Evolutionary conservation across 2,113 vertebrate species (phyloP).

Genomic region (Oncorhynchus masou): DNA sequence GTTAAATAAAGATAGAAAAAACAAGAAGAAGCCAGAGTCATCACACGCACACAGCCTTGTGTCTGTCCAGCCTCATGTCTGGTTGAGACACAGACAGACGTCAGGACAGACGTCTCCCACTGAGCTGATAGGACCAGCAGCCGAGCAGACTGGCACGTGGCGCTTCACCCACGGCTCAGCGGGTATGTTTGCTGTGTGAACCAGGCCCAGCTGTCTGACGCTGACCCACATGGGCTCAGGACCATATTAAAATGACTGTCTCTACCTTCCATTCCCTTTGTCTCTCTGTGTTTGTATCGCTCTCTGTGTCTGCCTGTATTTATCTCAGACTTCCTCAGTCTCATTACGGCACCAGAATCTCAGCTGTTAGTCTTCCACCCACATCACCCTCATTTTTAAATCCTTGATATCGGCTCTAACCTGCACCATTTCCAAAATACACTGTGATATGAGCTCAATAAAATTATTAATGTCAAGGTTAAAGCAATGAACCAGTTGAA

Average conservation of each 20-base stretch:
- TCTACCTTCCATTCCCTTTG: neutral
- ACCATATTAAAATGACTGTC: neutral
- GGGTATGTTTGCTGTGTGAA: conserved; percentile 60
- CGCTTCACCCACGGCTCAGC: neutral
- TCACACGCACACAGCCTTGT: neutral
- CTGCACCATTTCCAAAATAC: neutral
- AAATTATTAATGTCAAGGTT: neutral
- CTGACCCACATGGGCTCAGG: neutral
- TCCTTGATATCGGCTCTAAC: conserved; percentile 66
- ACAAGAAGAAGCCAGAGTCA: neutral
- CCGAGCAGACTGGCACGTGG: neutral
- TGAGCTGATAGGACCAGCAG: too few species aligned
- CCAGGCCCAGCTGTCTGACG: conserved; percentile 27
- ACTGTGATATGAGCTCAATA: neutral
- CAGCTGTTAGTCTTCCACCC: conserved; percentile 21
- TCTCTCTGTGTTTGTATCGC: neutral
- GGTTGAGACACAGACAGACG: neutral
- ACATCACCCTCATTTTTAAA: neutral
- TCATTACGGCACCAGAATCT: neutral
- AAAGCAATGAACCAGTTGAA: neutral
- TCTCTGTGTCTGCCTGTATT: neutral
- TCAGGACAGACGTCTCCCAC: neutral
- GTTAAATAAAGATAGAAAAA: too few species aligned
- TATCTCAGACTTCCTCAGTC: conserved; percentile 63
- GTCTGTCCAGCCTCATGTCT: neutral